Evolutionary conservation across 2,113 vertebrate genomes (phyloP).

Genomic region (Bettongia penicillata): DNA sequence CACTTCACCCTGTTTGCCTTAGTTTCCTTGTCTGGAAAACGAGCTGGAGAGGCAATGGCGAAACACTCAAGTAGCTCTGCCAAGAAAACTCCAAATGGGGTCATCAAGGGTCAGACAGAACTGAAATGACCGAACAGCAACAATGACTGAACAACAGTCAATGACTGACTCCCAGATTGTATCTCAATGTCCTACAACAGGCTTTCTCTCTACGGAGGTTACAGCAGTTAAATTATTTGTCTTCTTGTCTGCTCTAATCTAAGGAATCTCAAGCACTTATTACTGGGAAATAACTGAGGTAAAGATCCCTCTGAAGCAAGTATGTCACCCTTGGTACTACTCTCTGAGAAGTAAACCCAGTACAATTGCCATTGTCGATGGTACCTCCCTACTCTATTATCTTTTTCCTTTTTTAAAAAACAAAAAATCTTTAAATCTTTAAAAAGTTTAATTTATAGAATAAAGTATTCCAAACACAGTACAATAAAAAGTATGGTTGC

Average conservation of each 20-base stretch:
- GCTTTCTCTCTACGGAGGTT: background rate
- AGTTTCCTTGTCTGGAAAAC: background rate
- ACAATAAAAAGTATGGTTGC: background rate
- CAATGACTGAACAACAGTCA: too few species aligned
- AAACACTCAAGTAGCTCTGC: background rate
- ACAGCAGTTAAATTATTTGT: background rate
- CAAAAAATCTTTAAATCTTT: too few species aligned
- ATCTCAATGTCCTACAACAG: background rate
- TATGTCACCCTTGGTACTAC: background rate
- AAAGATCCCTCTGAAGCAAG: constrained; percentile 8
- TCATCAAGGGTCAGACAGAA: background rate
- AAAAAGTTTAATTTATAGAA: background rate
- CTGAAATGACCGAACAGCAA: background rate
- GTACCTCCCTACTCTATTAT: background rate
- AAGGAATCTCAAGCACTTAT: constrained; percentile 2
- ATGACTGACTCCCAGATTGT: background rate
- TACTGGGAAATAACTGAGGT: background rate
- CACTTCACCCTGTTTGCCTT: background rate
- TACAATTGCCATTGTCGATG: background rate
- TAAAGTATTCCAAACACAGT: background rate
- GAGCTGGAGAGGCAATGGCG: background rate
- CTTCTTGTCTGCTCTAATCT: background rate
- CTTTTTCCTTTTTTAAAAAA: background rate
- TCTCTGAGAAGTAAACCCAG: background rate
- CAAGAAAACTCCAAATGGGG: background rate